Conservation (phyloP, 2,797 vertebrate species). For the Lateolabrax maculatus region DNA sequence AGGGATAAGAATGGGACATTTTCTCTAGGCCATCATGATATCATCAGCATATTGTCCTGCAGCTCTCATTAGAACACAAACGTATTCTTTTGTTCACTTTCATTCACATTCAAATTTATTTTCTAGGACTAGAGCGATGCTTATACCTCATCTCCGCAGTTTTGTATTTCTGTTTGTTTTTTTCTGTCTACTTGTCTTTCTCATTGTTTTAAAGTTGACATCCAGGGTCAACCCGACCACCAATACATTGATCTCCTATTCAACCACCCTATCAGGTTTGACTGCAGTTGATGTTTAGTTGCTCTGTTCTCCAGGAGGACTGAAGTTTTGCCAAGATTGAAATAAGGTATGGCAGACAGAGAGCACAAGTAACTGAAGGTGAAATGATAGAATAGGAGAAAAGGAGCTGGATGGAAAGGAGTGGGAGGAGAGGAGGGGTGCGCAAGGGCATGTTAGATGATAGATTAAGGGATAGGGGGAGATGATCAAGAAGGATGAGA, state of each 20-base stretch:
- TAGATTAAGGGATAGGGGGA: slow-evolving; percentile 29
- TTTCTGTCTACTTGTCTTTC: slow-evolving; percentile 18
- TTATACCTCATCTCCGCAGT: not conserved
- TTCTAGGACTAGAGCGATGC: not conserved
- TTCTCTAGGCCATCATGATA: slow-evolving; percentile 48
- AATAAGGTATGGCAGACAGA: slow-evolving; percentile 30
- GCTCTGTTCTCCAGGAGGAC: slow-evolving; percentile 41
- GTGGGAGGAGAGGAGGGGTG: not conserved
- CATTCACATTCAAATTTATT: slow-evolving; percentile 22
- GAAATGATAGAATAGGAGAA: slow-evolving; percentile 30
- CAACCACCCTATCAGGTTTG: slow-evolving; percentile 51
- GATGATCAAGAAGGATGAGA: slow-evolving; percentile 38
- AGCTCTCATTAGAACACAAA: slow-evolving; percentile 58
- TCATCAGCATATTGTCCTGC: slow-evolving; percentile 51
- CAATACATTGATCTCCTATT: slow-evolving; percentile 56
- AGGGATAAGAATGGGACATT: slow-evolving; percentile 29
- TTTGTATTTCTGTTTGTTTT: slow-evolving; percentile 15
- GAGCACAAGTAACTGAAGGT: slow-evolving; percentile 35
- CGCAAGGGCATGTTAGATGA: slow-evolving; percentile 29
- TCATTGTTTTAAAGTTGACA: slow-evolving; percentile 46
- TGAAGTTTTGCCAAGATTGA: slow-evolving; percentile 30
- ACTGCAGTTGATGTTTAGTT: slow-evolving; percentile 52
- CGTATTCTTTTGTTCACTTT: not conserved
- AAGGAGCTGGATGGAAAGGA: not conserved
- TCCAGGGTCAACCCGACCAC: slow-evolving; percentile 26